phyloP scores from a whole-genome alignment of 1,140 invertebrate genomes.

The Euborellia annulipes region DNA sequence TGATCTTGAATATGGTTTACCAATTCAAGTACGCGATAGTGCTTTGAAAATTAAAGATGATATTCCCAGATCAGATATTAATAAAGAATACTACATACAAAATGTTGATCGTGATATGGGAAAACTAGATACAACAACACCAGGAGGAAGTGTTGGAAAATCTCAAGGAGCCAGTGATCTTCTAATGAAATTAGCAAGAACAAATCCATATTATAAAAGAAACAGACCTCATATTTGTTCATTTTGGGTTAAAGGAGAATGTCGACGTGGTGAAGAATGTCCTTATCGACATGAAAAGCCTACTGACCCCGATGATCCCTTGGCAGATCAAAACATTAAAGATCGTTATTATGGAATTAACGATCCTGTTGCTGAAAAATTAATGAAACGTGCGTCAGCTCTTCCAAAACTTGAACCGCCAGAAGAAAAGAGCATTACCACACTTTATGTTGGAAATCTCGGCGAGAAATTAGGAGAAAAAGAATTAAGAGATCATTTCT shows the following conservation, averaged over 20 bases:
- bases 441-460: slow-evolving; percentile 88
- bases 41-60: slow-evolving; percentile 90
- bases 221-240: slow-evolving; percentile 99
- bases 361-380: slow-evolving; percentile 96
- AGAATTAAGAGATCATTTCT: slow-evolving; percentile 84
- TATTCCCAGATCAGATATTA: slow-evolving; percentile 92
- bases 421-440: slow-evolving; percentile 92
- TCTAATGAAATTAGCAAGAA: slow-evolving; percentile 84
- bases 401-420: slow-evolving; percentile 91
- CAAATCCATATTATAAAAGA: slow-evolving; percentile 95
- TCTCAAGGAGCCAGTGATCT: slow-evolving; percentile 73
- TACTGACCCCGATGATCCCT: slow-evolving; percentile 96
- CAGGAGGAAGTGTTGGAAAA: slow-evolving; percentile 42
- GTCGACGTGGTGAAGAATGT: slow-evolving; percentile 97
- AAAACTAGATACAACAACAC: slow-evolving; percentile 21
- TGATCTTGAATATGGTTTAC: slow-evolving; percentile 92
- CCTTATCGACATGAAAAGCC: slow-evolving; percentile 99
- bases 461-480: slow-evolving; percentile 79
- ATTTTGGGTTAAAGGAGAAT: slow-evolving; percentile 99
- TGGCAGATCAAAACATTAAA: slow-evolving; percentile 98
- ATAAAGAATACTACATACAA: slow-evolving; percentile 98
- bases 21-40: slow-evolving; percentile 89
- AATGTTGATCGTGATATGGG: slow-evolving; percentile 70
- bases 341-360: slow-evolving; percentile 96
- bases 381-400: slow-evolving; percentile 80